Conservation (phyloP, 2,888 invertebrate genomes). For the Drosophila atripex region DNA sequence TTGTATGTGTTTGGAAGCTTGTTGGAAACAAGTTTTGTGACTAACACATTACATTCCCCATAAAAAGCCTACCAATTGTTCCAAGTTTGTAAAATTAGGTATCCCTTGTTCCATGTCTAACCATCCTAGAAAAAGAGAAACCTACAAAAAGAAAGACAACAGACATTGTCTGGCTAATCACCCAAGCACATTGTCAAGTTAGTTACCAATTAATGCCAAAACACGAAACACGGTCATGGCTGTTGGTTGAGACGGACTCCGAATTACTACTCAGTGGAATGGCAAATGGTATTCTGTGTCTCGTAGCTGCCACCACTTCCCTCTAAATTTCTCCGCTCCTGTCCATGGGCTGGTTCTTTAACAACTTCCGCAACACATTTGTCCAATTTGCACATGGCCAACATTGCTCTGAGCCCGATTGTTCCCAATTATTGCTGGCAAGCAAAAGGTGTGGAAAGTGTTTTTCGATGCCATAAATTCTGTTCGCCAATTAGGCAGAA, state of each 20-base stretch:
- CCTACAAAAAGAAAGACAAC: conserved; percentile 9
- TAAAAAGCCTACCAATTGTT: neutral
- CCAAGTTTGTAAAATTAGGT: neutral
- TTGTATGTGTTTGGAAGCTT: neutral
- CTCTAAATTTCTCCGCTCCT: neutral
- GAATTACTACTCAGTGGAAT: conserved; percentile 30
- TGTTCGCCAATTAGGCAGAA: conserved; percentile 59
- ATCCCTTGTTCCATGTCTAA: neutral
- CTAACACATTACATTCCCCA: neutral
- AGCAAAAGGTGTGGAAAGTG: conserved; percentile 75
- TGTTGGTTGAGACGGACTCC: conserved; percentile 22
- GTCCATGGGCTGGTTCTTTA: conserved; percentile 38
- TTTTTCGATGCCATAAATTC: conserved; percentile 69
- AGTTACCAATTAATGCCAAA: conserved; percentile 56
- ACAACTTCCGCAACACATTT: conserved; percentile 77
- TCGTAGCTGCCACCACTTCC: conserved; percentile 2
- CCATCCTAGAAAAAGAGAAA: conserved; percentile 14
- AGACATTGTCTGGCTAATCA: conserved; percentile 47
- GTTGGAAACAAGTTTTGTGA: neutral
- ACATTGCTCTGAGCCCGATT: conserved; percentile 64
- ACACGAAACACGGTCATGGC: conserved; percentile 57
- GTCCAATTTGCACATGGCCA: conserved; percentile 65
- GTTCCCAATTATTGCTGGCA: conserved; percentile 75
- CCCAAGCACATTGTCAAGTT: conserved; percentile 42
- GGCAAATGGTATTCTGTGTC: conserved; percentile 33